Evolutionary conservation across 2,888 invertebrate genomes (phyloP).

Genomic region (Pyralis farinalis): DNA sequence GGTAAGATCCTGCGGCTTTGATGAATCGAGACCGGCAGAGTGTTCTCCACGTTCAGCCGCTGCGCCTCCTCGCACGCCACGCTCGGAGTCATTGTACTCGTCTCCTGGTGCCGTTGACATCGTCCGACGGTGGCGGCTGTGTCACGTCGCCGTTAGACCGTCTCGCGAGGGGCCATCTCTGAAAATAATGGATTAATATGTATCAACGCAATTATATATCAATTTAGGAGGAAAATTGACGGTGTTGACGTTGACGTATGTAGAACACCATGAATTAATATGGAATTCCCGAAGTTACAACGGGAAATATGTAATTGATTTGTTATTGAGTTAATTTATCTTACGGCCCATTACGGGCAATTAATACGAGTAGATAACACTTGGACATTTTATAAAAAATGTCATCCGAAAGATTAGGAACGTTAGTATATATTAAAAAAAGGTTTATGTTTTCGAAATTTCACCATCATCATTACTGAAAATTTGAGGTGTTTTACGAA

Average conservation of each 20-base stretch:
- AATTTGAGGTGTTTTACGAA: too few species aligned
- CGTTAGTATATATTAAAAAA: too few species aligned
- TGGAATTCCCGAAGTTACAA: slow-evolving; percentile 8
- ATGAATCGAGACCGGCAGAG: slow-evolving; percentile 28
- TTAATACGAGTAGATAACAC: neutral
- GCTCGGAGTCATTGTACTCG: slow-evolving; percentile 47
- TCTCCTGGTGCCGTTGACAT: slow-evolving; percentile 24
- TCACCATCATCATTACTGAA: too few species aligned
- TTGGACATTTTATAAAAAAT: too few species aligned
- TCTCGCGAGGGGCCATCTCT: slow-evolving; percentile 18
- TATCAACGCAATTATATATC: slow-evolving; percentile 12
- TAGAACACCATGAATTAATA: slow-evolving; percentile 1
- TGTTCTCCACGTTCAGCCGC: slow-evolving; percentile 34
- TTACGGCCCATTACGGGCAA: neutral
- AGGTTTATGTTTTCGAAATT: too few species aligned
- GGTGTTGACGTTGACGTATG: neutral
- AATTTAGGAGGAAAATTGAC: slow-evolving; percentile 16
- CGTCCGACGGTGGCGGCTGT: slow-evolving; percentile 11
- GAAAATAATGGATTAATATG: slow-evolving; percentile 18
- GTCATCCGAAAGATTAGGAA: too few species aligned
- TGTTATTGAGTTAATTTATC: neutral
- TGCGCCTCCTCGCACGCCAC: slow-evolving; percentile 48
- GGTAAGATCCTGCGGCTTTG: slow-evolving; percentile 47
- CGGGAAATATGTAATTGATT: slow-evolving; percentile 3
- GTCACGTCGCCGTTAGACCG: slow-evolving; percentile 18